Base-by-base conservation (phyloP, 2,113 vertebrate species). In the Erinaceus europaeus region DNA sequence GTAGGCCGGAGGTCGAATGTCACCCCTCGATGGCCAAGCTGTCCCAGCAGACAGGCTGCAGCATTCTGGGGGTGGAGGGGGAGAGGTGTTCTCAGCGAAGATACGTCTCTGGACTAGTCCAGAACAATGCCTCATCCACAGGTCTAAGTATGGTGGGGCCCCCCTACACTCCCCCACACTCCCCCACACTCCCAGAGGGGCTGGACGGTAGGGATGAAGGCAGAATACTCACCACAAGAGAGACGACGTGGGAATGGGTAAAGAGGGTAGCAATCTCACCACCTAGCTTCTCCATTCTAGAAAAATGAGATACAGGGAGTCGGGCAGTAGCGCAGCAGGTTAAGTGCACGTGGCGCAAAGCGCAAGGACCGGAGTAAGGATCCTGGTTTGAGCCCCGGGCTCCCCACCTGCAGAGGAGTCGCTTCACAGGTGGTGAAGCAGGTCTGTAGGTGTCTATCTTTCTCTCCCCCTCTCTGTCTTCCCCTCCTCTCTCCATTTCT, bases 21-120 rank as follows among this genome's bases (percentile, higher is more conserved):
- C 23, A 93, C 88, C 4, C 96, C 96, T 3, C 67, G 93, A 69
- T 95, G 96, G 86, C 93, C 93, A 50, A 98, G 95, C 75, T 96
- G 95, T 40, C 93, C 91, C 93, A 97, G 76, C 3, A 98, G 92
- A 79, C 95, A 95, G 48, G 95, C 97, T 32, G 97, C 97, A 48
- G 97, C 97, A 82, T 95, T 96, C 97, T 98, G 90, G 25, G 29
- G 36, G 68, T 76, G 20, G 93, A 52, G 20, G 2, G 92, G 17
- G 91, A 10, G 7, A 53, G 32, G 27, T 64, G 36, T n/a, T 55
- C 69, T 20, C 4, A 17, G 61, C 77, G 36, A n/a, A 53, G 52
- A 32, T 52, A 57, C 9, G 18, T 53, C 57, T 68, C 15, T 55
- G 27, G 69, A 55, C 11, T 46, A 9, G 48, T 61, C 18, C n/a